Base-by-base conservation (phyloP, 2,797 vertebrate species). In the Platyrinchus mystaceus region DNA sequence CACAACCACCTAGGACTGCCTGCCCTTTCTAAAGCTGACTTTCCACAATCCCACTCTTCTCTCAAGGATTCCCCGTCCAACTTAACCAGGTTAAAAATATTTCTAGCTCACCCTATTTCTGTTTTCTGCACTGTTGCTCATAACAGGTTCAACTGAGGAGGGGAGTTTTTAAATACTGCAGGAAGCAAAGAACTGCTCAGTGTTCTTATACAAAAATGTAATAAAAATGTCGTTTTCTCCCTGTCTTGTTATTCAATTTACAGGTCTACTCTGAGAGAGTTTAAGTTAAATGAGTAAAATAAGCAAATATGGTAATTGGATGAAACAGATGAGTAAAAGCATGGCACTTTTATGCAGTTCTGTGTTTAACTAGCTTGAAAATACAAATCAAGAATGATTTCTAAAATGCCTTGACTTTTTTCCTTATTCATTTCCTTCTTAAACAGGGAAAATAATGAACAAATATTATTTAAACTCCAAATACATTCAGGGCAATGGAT, bases 1-100 rank as follows among this genome's bases (percentile, higher is more conserved):
- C 0, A 0, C 15, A 32, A 44, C 27, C 0, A 1, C 52, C 32
- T 26, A 8, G 53, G 23, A 52, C 15, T 41, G 21, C 39, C 19
- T 23, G 24, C 0, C 0, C 16, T 30, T 46, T 53, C 23, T 41
- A 50, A 67, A 82, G 26, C 12, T 67, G 32, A 7, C 16, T 50
- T 32, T 41, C 17, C 49, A 64, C 36, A 88, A 46, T 22, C 9
- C 44, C 41, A 71, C 9, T 10, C 11, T 66, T 32, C 36, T 27
- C 32, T 71, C 18, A 11, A 68, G 67, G 12, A 28, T 8, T 78
- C 43, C 30, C 22, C 6, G 1, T 37, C 26, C n/a, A 60, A 5
- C 12, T 67, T 9, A 30, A 26, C 10, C 56, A 32, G 28, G 13
- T 56, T 32, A 44, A 52, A 91, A 74, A 34, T 10, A 34, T 32